These are phyloP conservation scores for Chionis minor DNA, from an alignment of 2,113 vertebrate species.

Conservation along the genomic window DNA sequence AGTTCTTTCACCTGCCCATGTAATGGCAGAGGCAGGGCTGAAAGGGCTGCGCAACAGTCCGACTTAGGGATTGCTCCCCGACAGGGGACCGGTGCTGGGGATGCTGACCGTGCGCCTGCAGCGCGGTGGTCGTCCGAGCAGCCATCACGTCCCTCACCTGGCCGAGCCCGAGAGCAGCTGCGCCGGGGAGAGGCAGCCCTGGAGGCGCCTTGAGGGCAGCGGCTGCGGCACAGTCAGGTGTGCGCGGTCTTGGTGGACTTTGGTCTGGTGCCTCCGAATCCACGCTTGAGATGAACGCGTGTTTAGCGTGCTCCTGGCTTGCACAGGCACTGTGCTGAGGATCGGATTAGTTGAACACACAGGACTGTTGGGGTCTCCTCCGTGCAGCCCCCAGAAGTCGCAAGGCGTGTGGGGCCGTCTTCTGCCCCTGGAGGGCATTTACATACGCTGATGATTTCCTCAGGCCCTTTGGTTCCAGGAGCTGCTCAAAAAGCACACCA, in stretches of 20 bases:
- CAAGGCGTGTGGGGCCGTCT: neutral
- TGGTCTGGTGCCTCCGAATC: neutral
- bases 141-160: too few relatives aligned
- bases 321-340: neutral
- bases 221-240: neutral
- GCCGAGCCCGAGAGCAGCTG: neutral
- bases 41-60: neutral
- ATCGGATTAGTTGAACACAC: accelerated
- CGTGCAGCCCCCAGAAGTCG: neutral
- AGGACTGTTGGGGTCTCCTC: neutral
- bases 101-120: accelerated
- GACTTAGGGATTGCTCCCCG: too few relatives aligned
- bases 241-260: too few relatives aligned
- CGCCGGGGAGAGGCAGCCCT: neutral
- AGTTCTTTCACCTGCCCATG: accelerated
- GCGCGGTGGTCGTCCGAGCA: neutral
- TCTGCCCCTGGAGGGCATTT: neutral
- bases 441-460: accelerated
- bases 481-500: neutral
- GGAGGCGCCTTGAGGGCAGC: too few relatives aligned
- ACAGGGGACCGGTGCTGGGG: neutral
- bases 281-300: accelerated
- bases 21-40: neutral
- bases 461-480: neutral
- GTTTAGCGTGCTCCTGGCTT: neutral